Evolutionary conservation across 1,140 invertebrate species (phyloP), one percentile per base, ranked within the genome.

Genomic region (Gerris buenoi): DNA sequence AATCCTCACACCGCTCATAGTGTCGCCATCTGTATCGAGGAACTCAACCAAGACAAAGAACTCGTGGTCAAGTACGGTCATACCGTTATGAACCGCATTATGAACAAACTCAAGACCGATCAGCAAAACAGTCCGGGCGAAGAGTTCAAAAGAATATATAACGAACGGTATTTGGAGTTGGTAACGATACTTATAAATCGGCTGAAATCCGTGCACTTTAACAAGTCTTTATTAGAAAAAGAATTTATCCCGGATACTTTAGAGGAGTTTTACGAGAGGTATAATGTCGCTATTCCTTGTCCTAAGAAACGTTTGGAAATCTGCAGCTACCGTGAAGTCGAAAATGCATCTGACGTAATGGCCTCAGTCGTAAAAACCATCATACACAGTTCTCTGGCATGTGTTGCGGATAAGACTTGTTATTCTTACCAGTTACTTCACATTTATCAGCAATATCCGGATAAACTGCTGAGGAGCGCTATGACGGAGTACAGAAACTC

Each of bases 361-460:
- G 71, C 69, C 63, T 65, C 69, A 46, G 74, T 76, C 29, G 72
- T 78, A 1, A 72, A 75, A 58, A 71, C 73, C 23, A 69, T 77
- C 2, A 74, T 78, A 25, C 70, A 75, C 59, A 85, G 85, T 71
- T 82, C 84, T 0, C 77, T 89, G 69, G 83, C 82, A 65, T 82
- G 81, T 65, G 78, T 77, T 23, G 79, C 81, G 25, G 84, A 88
- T 68, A 82, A 83, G 71, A 79, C 80, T 3, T 80, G 80, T 0
- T 85, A 81, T 77, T 81, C 81, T 1, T 83, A 84, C 71, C 84
- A 87, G 33, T 74, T 88, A n/a, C 87, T 86, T 68, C 81, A 83
- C 69, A 81, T 88, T 27, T 89, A 88, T 70, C 85, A 88, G 69
- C 81, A 86, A 68, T 89, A 85, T 76, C 81, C 84, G 0, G 86